Base-by-base conservation (phyloP, 2,888 invertebrate species). In the Eupithecia dodoneata region DNA sequence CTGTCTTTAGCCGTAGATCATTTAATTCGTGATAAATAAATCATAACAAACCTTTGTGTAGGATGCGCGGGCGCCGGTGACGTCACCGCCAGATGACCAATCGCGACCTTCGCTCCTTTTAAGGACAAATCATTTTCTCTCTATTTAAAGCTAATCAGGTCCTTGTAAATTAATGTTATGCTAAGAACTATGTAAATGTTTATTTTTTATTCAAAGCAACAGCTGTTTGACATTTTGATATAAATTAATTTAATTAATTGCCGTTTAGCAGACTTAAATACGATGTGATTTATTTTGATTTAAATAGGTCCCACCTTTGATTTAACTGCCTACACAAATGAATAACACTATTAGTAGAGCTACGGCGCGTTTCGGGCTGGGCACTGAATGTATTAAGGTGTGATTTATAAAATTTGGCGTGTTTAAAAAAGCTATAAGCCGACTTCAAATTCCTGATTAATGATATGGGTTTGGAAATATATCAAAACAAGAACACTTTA, bases 61-160 rank as follows among this genome's bases (percentile, higher is more conserved):
- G 91, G 92, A 89, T 90, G 92, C 87, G 88, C 91, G 78, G 89
- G 91, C 91, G 91, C 88, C 87, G 84, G 63, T 92, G 89, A 91
- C 93, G 91, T 91, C 91, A 92, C n/a, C 49, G 74, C 55, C 69
- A 71, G 75, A 69, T 83, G 81, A 85, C 86, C 86, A 87, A 79
- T 79, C 73, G 75, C 76, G 77, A 75, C 79, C 79, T 78, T 76
- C 75, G 76, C 76, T 78, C 78, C 78, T 73, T 79, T 47, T 79
- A 76, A 18, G 76, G 72, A 72, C 76, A 76, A 69, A 79, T 76
- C 70, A 79, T 79, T 79, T 78, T 78, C 78, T 74, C 70, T 76
- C 74, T 76, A 76, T 79, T 76, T 74, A 79, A 74, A 76, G 66
- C 73, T 71, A 71, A 75, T 71, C 71, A 77, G 65, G 76, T 79